Evolutionary conservation across 1,140 invertebrate genomes (phyloP).

Genomic region (Artemia franciscana): DNA sequence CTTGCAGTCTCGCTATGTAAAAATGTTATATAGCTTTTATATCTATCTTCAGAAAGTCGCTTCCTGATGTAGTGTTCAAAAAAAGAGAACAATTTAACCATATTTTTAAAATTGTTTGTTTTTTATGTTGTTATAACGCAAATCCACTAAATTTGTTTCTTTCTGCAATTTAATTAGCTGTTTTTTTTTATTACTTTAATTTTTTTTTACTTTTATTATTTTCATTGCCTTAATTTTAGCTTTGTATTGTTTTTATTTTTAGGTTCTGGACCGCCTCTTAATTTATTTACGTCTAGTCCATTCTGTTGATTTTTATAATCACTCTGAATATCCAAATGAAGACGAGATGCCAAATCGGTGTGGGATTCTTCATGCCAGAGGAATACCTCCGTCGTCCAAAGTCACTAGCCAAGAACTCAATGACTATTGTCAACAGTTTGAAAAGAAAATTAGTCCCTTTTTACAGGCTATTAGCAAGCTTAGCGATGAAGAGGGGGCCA

Average conservation of each 20-base stretch:
- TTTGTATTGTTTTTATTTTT: constrained; percentile 5
- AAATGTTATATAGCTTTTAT: too few species aligned
- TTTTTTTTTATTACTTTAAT: background rate
- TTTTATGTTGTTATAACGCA: background rate
- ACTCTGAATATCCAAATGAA: constrained; percentile 95
- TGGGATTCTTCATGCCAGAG: constrained; percentile 90
- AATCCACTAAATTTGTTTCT: background rate
- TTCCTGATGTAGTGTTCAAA: too few species aligned
- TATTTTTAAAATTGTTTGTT: background rate
- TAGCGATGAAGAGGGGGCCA: constrained; percentile 53
- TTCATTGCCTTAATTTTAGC: background rate
- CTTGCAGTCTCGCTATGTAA: too few species aligned
- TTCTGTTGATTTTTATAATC: constrained; percentile 97
- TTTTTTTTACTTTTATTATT: too few species aligned
- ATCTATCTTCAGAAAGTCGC: too few species aligned
- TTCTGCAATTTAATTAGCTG: background rate
- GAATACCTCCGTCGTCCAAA: constrained; percentile 51
- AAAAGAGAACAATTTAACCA: background rate
- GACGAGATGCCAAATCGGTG: constrained; percentile 99
- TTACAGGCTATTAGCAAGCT: constrained; percentile 39
- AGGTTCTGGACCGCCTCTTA: constrained; percentile 57
- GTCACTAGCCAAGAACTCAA: constrained; percentile 36
- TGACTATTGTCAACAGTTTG: constrained; percentile 53
- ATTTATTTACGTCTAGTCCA: constrained; percentile 90
- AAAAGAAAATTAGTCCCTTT: constrained; percentile 70